Percentiles rank a stretch among this genome's conserved stretches.
Conservation (phyloP, 2,797 vertebrate genomes). For the Rhabdophis nuchalis region DNA sequence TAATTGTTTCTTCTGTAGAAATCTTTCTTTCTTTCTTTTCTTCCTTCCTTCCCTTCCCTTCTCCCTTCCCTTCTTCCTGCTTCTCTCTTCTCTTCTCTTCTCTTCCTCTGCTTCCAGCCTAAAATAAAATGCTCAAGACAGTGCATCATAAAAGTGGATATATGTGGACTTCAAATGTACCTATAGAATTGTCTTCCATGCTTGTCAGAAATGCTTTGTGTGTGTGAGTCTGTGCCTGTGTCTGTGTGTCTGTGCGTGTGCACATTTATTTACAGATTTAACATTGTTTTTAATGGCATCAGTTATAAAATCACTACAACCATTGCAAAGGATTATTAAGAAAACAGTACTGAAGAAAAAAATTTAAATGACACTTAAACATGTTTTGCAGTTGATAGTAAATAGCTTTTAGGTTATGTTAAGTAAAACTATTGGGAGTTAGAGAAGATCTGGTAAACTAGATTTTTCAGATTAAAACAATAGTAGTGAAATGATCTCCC, state of each 20-base stretch:
- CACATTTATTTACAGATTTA: not conserved
- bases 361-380: not conserved
- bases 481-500: not conserved
- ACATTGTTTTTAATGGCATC: not conserved
- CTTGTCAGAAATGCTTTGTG: not conserved
- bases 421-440: not conserved
- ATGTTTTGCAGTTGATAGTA: not conserved
- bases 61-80: not conserved
- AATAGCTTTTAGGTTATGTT: not conserved
- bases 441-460: not conserved
- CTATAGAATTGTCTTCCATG: not conserved
- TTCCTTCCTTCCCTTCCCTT: not conserved
- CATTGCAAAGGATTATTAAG: not conserved
- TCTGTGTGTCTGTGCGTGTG: not conserved
- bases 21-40: not conserved
- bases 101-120: not conserved
- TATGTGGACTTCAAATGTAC: not conserved
- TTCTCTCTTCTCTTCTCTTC: not conserved
- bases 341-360: not conserved
- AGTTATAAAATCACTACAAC: not conserved
- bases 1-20: not conserved
- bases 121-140: not conserved
- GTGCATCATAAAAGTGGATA: not conserved
- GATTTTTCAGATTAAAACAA: not conserved
- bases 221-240: not conserved